Conservation (phyloP, 1,140 invertebrate genomes). For the Kradibia gibbosae region DNA sequence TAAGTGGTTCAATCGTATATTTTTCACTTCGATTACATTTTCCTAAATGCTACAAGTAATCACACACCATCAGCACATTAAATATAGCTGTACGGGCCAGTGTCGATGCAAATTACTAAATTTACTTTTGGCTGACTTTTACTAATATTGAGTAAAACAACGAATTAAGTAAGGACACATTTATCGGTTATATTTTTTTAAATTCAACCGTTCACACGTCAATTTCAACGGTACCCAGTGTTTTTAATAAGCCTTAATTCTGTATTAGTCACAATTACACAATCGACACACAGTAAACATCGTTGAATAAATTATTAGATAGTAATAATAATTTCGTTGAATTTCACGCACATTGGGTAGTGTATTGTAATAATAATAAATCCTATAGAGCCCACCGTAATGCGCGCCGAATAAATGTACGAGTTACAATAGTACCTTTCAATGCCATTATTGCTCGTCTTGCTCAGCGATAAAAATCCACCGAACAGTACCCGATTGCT, state of each 20-base stretch:
- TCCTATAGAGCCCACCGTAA: not conserved
- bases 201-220: not conserved
- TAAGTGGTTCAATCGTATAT: not conserved
- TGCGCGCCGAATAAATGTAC: not conserved
- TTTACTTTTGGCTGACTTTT: not conserved
- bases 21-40: constrained; percentile 1
- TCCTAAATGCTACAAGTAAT: constrained; percentile 25
- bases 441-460: not conserved
- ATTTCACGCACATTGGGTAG: not conserved
- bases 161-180: not conserved
- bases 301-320: not conserved
- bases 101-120: constrained; percentile 47
- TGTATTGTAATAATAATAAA: not conserved
- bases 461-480: not conserved
- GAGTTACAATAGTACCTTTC: not conserved
- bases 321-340: not conserved
- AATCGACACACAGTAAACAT: not conserved
- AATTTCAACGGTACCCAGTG: not conserved
- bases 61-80: constrained; percentile 14
- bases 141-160: not conserved
- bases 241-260: not conserved
- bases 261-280: not conserved
- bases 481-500: not conserved
- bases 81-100: constrained; percentile 53
- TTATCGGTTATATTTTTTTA: not conserved